Evolutionary conservation across 2,113 vertebrate genomes (phyloP).

Genomic region (Bubo bubo): DNA sequence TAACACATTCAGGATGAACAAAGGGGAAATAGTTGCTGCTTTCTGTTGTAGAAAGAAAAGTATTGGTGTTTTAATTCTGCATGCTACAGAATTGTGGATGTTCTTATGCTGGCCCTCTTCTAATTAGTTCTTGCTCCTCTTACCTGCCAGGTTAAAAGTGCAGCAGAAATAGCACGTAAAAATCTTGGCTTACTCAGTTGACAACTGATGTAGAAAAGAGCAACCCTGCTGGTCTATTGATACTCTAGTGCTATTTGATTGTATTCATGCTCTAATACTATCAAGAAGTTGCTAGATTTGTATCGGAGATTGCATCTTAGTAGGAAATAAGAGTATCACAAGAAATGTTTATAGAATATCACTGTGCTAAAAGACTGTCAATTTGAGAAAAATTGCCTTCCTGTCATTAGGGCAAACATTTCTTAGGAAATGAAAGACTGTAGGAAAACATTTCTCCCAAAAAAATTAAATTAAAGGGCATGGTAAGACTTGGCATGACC

Average conservation of each 20-base stretch:
- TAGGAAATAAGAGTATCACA: not conserved
- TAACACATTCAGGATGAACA: not conserved
- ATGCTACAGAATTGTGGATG: not conserved
- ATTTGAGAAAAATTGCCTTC: not conserved
- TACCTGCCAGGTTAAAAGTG: not conserved
- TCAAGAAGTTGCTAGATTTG: not conserved
- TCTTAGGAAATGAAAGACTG: not conserved
- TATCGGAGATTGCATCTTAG: not conserved
- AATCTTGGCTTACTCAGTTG: not conserved
- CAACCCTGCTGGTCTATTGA: accelerated
- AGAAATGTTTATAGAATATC: not conserved
- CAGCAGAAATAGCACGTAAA: not conserved
- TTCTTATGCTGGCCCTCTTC: not conserved
- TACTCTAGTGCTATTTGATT: not conserved
- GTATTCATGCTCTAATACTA: not conserved
- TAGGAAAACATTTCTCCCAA: not conserved
- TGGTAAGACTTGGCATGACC: not conserved
- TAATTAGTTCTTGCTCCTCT: not conserved
- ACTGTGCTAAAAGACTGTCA: not conserved
- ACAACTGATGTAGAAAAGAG: not conserved
- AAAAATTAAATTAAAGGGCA: not conserved
- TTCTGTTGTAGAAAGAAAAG: not conserved
- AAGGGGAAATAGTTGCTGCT: not conserved
- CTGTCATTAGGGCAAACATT: not conserved
- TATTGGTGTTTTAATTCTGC: not conserved